Evolutionary conservation across 2,888 invertebrate genomes (phyloP), one percentile per base, ranked within the genome.

Genomic region (Prenolepis imparis): DNA sequence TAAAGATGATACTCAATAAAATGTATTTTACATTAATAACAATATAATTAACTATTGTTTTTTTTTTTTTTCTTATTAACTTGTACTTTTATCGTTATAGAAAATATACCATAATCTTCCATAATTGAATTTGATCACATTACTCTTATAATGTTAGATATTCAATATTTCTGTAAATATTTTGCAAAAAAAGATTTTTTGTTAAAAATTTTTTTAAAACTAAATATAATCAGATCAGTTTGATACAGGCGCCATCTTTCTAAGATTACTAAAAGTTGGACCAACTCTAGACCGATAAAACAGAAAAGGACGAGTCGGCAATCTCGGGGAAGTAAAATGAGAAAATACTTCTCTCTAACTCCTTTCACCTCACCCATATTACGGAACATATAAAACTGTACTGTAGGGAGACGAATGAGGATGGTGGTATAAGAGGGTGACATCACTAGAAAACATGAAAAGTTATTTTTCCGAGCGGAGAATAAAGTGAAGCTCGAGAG

Each of bases 161-260:
- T 64, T 48, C 21, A 48, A 44, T 52, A 66, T 24, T 6, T 52
- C 21, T 36, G 32, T 28, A 41, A 74, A 21, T 6, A 24, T 36
- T 8, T 75, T 24, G 9, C 6, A 18, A 64, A 36, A 15, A 63
- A 12, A 44, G 5, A 1, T 57, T 70, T 1, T 21, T 6, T 1
- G 3, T 21, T n/a, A 21, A 15, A n/a, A 66, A 55, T 57, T 72
- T 68, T 70, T 48, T 21, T 24, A 24, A n/a, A 73, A 57, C 21
- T 57, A 61, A 52, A 36, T 52, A 15, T 64, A 3, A 64, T 82
- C 39, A 32, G 44, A 52, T 39, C 39, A 78, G 81, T 57, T 70
- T 92, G 91, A 92, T 82, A 77, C 84, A 72, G 83, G 90, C 90
- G 91, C 93, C 94, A 94, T 92, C 94, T 92, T 61, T 88, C 88